A percentile compares a stretch with the other conserved stretches of the same genome.
Conservation (phyloP, 2,888 invertebrate species). For the Caradrina kadenii region DNA sequence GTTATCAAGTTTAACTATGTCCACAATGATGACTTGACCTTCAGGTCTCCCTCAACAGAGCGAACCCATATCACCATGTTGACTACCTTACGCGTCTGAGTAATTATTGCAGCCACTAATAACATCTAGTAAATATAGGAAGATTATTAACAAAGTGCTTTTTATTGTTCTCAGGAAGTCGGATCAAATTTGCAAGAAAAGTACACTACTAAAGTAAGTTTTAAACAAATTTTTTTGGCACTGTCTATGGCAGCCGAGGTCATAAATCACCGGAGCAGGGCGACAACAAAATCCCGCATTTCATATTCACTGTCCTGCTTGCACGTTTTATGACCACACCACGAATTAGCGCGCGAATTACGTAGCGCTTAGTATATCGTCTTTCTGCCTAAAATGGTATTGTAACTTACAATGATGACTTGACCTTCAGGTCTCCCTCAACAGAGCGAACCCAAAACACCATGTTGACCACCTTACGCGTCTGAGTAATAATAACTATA, state of each 20-base stretch:
- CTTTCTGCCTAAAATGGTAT: too few relatives aligned
- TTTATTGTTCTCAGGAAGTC: not conserved
- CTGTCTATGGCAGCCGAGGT: too few relatives aligned
- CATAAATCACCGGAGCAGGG: too few relatives aligned
- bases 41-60: constrained; percentile 89
- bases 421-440: constrained; percentile 87
- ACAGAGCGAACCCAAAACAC: constrained; percentile 84
- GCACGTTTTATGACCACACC: too few relatives aligned
- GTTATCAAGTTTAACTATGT: too few relatives aligned
- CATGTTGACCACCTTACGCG: constrained; percentile 79
- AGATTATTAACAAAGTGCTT: not conserved
- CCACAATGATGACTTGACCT: constrained; percentile 79
- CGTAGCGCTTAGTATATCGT: too few relatives aligned
- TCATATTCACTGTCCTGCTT: too few relatives aligned
- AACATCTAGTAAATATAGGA: not conserved
- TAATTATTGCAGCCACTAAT: not conserved
- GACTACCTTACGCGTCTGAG: constrained; percentile 78
- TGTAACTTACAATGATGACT: constrained; percentile 75
- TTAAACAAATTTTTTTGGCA: too few relatives aligned
- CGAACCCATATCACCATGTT: constrained; percentile 84
- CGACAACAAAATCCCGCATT: too few relatives aligned
- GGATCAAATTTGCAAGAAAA: not conserved
- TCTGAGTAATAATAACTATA: constrained; percentile 68
- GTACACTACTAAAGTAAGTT: not conserved
- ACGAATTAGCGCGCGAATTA: too few relatives aligned